phyloP scores from a whole-genome alignment of 1,140 invertebrate genomes.

The Drosophila persimilis region DNA sequence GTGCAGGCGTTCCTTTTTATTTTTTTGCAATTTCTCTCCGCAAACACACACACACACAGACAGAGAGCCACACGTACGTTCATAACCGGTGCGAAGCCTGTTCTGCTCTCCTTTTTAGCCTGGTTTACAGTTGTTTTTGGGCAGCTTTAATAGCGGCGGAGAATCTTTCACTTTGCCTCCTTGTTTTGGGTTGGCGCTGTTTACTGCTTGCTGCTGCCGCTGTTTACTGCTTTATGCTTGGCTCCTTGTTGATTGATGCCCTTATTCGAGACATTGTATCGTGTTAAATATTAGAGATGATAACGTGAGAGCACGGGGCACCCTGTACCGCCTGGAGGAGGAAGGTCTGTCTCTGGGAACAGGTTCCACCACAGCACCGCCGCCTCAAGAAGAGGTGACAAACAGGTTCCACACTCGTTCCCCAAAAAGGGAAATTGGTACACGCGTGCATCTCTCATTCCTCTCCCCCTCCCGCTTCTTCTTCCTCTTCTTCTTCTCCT shows the following conservation, averaged over 20 bases:
- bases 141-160: conserved; percentile 18
- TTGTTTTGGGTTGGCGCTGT: background rate
- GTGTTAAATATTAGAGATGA: too few species aligned
- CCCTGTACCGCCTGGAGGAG: too few species aligned
- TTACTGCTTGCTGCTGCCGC: too few species aligned
- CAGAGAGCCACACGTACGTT: background rate
- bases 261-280: too few species aligned
- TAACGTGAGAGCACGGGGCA: too few species aligned
- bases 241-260: too few species aligned
- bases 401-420: conserved; percentile 38
- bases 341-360: too few species aligned
- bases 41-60: conserved; percentile 7
- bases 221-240: too few species aligned
- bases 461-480: background rate
- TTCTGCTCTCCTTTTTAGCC: conserved; percentile 9
- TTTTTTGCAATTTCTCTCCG: conserved; percentile 40
- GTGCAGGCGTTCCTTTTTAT: conserved; percentile 21
- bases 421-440: conserved; percentile 46
- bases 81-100: conserved; percentile 36
- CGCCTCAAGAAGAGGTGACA: too few species aligned
- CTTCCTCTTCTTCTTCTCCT: background rate
- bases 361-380: too few species aligned
- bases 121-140: conserved; percentile 9
- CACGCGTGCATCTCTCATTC: conserved; percentile 49
- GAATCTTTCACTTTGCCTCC: conserved; percentile 28